phyloP scores from a whole-genome alignment of 2,888 invertebrate genomes.

The Pachliopta kotzebuea region DNA sequence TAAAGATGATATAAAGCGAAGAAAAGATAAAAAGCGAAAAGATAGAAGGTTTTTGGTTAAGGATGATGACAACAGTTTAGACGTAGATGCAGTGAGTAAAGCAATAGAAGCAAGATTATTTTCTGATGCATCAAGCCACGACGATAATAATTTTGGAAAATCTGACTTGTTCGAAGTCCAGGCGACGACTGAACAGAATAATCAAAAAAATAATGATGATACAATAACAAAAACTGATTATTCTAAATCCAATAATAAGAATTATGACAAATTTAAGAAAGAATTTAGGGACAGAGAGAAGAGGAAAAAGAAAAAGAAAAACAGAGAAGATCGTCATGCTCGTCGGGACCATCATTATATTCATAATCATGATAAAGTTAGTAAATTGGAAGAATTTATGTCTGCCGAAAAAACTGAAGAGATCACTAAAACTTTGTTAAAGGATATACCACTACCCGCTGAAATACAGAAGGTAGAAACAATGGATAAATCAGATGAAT shows the following conservation, averaged over 20 bases:
- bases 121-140: slow-evolving; percentile 75
- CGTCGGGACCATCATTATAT: slow-evolving; percentile 85
- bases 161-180: slow-evolving; percentile 46
- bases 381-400: slow-evolving; percentile 48
- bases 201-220: slow-evolving; percentile 71
- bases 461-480: slow-evolving; percentile 48
- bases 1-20: slow-evolving; percentile 80
- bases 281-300: slow-evolving; percentile 90
- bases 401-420: slow-evolving; percentile 43
- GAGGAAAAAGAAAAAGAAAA: slow-evolving; percentile 91
- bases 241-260: slow-evolving; percentile 34
- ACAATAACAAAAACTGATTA: slow-evolving; percentile 31
- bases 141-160: slow-evolving; percentile 49
- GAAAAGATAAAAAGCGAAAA: slow-evolving; percentile 83
- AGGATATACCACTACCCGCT: slow-evolving; percentile 65
- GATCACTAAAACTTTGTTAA: slow-evolving; percentile 53
- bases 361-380: slow-evolving; percentile 78
- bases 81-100: slow-evolving; percentile 90
- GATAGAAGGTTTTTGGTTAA: slow-evolving; percentile 80
- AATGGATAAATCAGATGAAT: slow-evolving; percentile 54
- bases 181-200: slow-evolving; percentile 64
- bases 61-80: slow-evolving; percentile 89
- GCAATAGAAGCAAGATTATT: slow-evolving; percentile 90
- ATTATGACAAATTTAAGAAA: slow-evolving; percentile 66
- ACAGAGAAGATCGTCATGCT: slow-evolving; percentile 87